Base-by-base conservation (phyloP, 2,797 vertebrate species). In the Anguilla obscura region DNA sequence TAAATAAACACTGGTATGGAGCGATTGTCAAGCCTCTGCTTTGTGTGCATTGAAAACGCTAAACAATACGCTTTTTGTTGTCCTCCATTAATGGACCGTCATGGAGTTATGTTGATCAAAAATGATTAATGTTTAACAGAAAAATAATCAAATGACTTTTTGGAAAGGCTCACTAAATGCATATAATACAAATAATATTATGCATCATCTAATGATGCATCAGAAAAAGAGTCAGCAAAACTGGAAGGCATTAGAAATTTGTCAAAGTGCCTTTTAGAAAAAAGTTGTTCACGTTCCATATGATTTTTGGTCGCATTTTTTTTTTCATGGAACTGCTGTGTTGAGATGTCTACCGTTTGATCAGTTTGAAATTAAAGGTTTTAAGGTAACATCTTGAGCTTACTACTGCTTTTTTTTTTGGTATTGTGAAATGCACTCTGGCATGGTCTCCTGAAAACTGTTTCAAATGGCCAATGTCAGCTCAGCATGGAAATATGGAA, bases 1-100 rank as follows among this genome's bases (percentile, higher is more conserved):
- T 82, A 82, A 82, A 82, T 82, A 76, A 76, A 45, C 79, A 82
- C 40, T 82, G 45, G 21, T 82, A 7, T 24, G 40, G 40, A 45
- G 24, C 50, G 79, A 45, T 50, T 82, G 79, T 50, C 79, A 82
- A 48, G 21, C 27, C 21, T 9, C 24, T 21, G 40, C 7, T 48
- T 82, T 82, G 16, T n/a, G 9, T 48, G 21, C 5, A 45, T 45
- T 79, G 74, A 79, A 80, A 82, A 82, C 36, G 21, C 3, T 3
- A 12, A 71, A 76, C 21, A 50, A 82, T 48, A 16, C 7, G 21
- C 79, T n/a, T 50, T 82, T 45, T 50, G 45, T 82, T 48, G 40
- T 50, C 16, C 79, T 48, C 40, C 8, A 21, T 82, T 82, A 3
- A 33, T 50, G 40, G 6, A 45, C 8, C 9, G 8, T 1, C 18